phyloP scores from a whole-genome alignment of 2,797 vertebrate genomes.

The Pantherophis alleghaniensis region DNA sequence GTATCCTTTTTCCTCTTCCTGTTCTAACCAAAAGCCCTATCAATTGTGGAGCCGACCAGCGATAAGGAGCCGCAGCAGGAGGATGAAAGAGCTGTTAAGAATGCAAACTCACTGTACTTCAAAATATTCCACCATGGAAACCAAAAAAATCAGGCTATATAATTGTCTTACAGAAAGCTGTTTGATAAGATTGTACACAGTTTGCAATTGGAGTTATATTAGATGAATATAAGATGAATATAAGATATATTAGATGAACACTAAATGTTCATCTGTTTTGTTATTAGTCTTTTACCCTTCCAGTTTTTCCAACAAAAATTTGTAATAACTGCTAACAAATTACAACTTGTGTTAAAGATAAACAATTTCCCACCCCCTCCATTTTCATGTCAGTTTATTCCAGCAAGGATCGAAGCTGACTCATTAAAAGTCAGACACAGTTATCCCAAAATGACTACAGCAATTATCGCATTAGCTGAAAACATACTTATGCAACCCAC shows the following conservation, averaged over 20 bases:
- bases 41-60: too few relatives aligned
- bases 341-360: conserved; percentile 23
- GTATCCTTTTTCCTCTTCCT: too few relatives aligned
- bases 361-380: conserved; percentile 20
- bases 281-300: conserved; percentile 3
- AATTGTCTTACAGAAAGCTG: not conserved
- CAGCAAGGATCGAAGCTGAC: conserved; percentile 17
- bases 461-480: conserved; percentile 33
- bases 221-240: not conserved
- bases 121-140: not conserved
- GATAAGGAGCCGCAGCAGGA: too few relatives aligned
- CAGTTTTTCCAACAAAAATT: conserved; percentile 7
- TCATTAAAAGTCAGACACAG: conserved; percentile 34
- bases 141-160: not conserved
- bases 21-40: too few relatives aligned
- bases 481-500: conserved; percentile 10
- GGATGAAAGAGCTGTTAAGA: not conserved
- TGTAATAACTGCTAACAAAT: conserved; percentile 25
- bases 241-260: not conserved
- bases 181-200: not conserved
- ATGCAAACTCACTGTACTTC: not conserved
- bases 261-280: not conserved
- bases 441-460: conserved; percentile 40
- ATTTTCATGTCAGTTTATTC: conserved; percentile 40
- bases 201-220: not conserved